A percentile compares a stretch with the other conserved stretches of the same genome.
These are phyloP conservation scores for Sebastes cheni DNA, from an alignment of 2,797 vertebrate species.

Conservation along the genomic window DNA sequence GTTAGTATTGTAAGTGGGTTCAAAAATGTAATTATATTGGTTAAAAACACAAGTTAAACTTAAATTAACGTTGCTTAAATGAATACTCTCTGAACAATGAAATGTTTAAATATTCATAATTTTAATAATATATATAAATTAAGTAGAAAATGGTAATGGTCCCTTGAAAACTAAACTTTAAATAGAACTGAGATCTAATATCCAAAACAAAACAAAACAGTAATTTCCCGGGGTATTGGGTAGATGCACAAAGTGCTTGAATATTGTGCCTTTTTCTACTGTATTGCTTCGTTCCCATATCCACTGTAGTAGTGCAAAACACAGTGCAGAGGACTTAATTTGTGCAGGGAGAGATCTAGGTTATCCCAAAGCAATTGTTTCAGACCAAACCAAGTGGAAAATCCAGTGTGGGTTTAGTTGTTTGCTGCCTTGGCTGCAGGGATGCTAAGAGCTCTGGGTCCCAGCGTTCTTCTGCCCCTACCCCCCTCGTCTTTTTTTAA, in stretches of 20 bases:
- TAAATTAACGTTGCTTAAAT: not conserved
- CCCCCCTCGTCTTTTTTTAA: conserved; percentile 69
- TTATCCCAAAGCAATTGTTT: conserved; percentile 82
- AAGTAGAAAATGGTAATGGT: not conserved
- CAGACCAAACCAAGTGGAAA: conserved; percentile 76
- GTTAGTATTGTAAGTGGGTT: not conserved
- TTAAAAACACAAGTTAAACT: not conserved
- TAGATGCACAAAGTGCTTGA: not conserved
- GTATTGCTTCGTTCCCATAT: not conserved
- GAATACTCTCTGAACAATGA: not conserved
- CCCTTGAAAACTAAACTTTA: not conserved
- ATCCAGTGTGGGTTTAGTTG: conserved; percentile 73
- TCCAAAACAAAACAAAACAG: not conserved
- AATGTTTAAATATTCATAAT: not conserved
- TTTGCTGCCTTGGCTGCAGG: conserved; percentile 67
- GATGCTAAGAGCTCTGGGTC: conserved; percentile 60
- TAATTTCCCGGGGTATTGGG: not conserved
- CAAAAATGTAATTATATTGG: not conserved
- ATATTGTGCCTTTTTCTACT: not conserved
- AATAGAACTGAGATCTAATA: not conserved
- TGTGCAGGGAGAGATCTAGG: conserved; percentile 68
- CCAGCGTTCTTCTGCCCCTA: conserved; percentile 38
- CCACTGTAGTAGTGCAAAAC: conserved; percentile 46
- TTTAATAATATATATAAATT: not conserved
- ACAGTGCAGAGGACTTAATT: conserved; percentile 57